Percentiles rank a stretch among this genome's conserved stretches.
phyloP scores from a whole-genome alignment of 2,888 invertebrate species.

The Nemurella pictetii region DNA sequence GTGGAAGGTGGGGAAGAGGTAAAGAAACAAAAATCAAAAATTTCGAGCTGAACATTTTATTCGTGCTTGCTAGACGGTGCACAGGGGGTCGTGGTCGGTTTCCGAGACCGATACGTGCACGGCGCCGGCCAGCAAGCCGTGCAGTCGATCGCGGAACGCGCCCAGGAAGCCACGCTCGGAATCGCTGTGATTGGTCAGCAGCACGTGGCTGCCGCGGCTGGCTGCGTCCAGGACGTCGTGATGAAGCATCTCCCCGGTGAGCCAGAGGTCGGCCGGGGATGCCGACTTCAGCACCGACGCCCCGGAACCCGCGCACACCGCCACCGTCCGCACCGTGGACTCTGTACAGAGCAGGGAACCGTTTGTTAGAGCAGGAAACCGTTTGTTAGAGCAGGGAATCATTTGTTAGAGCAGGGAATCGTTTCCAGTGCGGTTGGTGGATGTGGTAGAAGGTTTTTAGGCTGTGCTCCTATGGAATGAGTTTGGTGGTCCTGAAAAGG shows the following conservation, averaged over 20 bases:
- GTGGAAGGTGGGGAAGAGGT: no score
- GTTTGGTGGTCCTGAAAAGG: no score
- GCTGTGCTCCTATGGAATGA: no score
- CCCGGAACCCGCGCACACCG: conserved; percentile 91
- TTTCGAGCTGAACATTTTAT: no score
- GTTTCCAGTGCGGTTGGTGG: no score
- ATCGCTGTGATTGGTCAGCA: conserved; percentile 91
- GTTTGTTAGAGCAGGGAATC: no score
- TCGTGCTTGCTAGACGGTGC: conserved; percentile 64
- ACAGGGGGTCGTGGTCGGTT: conserved; percentile 76
- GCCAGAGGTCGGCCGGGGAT: conserved; percentile 75
- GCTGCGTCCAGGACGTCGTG: conserved; percentile 89
- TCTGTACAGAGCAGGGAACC: conserved; percentile 54
- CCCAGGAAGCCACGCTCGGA: conserved; percentile 87
- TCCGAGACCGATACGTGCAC: conserved; percentile 70
- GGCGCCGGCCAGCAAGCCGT: conserved; percentile 52
- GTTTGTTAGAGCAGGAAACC: conserved; percentile 67
- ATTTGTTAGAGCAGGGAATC: no score
- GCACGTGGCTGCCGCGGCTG: conserved; percentile 76
- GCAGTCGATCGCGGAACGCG: conserved; percentile 56
- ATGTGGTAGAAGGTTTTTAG: neutral
- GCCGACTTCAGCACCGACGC: conserved; percentile 72
- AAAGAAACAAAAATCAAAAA: no score
- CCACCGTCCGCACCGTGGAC: conserved; percentile 64
- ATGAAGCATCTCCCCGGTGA: conserved; percentile 93